Percentiles rank a stretch among this genome's conserved stretches.
Evolutionary conservation across 2,113 vertebrate genomes (phyloP).

Genomic region (Alexandromys fortis): DNA sequence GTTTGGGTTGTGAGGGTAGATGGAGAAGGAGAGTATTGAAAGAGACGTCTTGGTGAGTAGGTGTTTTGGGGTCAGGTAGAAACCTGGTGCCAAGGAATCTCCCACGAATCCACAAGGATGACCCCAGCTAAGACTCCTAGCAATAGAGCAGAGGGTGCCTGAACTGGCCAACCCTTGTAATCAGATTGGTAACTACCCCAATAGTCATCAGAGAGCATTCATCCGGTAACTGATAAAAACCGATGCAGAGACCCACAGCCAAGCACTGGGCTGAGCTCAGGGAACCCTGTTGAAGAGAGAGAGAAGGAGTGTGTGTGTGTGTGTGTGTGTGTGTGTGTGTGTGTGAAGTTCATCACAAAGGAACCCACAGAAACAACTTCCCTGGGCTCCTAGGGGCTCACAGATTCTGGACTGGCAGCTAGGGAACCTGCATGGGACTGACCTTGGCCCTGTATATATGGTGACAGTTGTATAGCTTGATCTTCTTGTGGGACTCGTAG

Average conservation of each 20-base stretch:
- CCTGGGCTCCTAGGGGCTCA: not conserved
- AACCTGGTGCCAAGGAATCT: not conserved
- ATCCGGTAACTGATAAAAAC: not conserved
- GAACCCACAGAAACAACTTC: not conserved
- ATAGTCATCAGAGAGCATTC: not conserved
- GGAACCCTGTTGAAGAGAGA: not conserved
- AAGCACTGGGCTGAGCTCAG: not conserved
- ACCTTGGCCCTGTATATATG: not conserved
- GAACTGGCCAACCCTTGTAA: not conserved
- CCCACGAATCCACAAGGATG: not conserved
- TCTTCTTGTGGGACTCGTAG: not conserved
- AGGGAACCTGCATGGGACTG: not conserved
- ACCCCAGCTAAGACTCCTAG: not conserved
- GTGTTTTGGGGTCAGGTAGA: not conserved
- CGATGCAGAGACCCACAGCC: too few relatives aligned
- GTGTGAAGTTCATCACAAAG: not conserved
- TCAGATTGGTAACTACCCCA: not conserved
- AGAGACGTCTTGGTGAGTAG: not conserved
- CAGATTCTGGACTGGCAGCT: not conserved
- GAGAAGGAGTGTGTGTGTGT: not conserved
- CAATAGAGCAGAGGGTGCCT: not conserved
- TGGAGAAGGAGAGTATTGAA: not conserved
- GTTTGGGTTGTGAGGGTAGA: not conserved
- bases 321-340: too few relatives aligned
- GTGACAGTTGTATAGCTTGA: not conserved